Evolutionary conservation across 2,113 vertebrate genomes (phyloP).

Genomic region (Lipotes vexillifer): DNA sequence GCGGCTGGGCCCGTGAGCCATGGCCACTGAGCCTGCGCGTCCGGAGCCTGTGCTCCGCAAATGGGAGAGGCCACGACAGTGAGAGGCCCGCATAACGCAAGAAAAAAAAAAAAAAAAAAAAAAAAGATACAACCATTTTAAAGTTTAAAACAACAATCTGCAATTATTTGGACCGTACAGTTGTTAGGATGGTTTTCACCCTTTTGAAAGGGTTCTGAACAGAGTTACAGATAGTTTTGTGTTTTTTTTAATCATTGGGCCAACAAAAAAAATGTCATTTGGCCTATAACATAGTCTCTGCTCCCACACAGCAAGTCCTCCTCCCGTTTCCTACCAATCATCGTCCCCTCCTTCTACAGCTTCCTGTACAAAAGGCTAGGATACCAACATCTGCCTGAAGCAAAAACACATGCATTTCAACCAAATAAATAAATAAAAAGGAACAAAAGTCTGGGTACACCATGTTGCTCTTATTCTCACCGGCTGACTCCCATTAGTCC

Average conservation of each 20-base stretch:
- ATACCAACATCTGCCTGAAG: constrained; percentile 18
- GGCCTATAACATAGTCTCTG: not conserved
- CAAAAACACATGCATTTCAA: not conserved
- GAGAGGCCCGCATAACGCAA: too few species aligned
- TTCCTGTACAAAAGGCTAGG: not conserved
- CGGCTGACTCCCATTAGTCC: not conserved
- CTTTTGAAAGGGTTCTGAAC: constrained; percentile 67
- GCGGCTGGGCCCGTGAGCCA: too few species aligned
- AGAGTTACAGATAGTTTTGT: constrained; percentile 45
- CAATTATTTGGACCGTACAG: constrained; percentile 38
- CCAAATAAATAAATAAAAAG: constrained; percentile 1
- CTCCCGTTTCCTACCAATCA: not conserved
- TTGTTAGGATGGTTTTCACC: constrained; percentile 62
- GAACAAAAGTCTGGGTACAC: not conserved
- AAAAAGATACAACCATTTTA: not conserved
- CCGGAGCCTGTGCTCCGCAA: too few species aligned
- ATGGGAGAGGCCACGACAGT: too few species aligned
- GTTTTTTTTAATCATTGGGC: not conserved
- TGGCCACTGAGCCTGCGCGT: too few species aligned
- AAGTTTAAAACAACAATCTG: constrained; percentile 59
- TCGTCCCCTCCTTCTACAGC: not conserved
- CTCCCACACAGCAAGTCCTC: not conserved
- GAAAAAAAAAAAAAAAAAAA: too few species aligned
- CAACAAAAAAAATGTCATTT: not conserved
- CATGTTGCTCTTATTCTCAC: not conserved